Evolutionary conservation across 2,113 vertebrate genomes (phyloP), one percentile per base, ranked within the genome.

Genomic region (Lamprotornis superbus): DNA sequence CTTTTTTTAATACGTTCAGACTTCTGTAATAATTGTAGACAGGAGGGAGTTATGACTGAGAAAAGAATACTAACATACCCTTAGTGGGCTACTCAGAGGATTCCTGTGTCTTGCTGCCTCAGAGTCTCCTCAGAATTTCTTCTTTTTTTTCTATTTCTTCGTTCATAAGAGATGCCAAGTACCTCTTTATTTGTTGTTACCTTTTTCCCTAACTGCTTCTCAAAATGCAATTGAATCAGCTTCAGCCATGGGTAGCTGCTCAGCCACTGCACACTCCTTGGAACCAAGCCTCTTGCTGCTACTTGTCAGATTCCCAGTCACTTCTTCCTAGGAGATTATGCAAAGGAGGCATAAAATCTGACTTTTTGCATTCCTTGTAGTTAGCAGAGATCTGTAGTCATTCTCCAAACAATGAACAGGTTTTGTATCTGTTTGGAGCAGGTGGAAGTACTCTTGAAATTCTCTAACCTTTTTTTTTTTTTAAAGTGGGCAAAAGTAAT

Each of bases 251-350:
- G 61, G n/a, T 18, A 44, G 37, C 53, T 86, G 15, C 8, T 20
- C 20, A 57, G 3, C 2, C 49, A 19, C 31, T 19, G 4, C 47
- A 57, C n/a, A 15, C 27, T 55, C 61, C 47, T 71, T 49, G 24
- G 79, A 79, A 53, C 7, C 12, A 63, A 47, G 4, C 18, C 9
- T 87, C 30, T 30, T n/a, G 4, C 7, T 39, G 16, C 22, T 64
- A 7, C 9, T 57, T 61, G 15, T 23, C 0, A 0, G 12, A 68
- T 83, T 80, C n/a, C 24, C 47, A 63, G 12, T 9, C 11, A 22
- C 11, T 50, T 60, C 28, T 57, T 75, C 8, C 14, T 33, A 23
- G 31, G 11, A 75, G 13, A 57, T 68, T 31, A 37, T 30, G 27
- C 67, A 31, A 78, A 52, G 1, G 7, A 67, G n/a, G 18, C 7